Percentiles rank a stretch among this genome's conserved stretches.
Evolutionary conservation across 2,888 invertebrate genomes (phyloP).

Genomic region (Agapostemon virescens): DNA sequence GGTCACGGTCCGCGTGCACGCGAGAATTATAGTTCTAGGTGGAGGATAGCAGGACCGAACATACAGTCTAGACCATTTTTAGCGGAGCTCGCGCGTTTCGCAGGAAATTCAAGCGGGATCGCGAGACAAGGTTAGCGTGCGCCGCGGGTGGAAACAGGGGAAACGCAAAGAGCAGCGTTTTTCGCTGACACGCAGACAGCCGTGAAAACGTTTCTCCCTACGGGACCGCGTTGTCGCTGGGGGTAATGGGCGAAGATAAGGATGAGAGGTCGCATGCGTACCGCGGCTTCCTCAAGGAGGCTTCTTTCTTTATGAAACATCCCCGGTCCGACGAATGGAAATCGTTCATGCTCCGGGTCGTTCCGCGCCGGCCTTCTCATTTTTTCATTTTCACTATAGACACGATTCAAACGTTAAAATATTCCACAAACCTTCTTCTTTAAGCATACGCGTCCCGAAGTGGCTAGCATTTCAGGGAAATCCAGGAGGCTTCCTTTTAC

Average conservation of each 20-base stretch:
- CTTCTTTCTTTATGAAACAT: conserved; percentile 16
- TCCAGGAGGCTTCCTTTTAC: too few species aligned
- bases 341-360: conserved; percentile 11
- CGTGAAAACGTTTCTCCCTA: conserved; percentile 57
- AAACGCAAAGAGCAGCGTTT: conserved; percentile 51
- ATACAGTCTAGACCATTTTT: neutral
- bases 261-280: conserved; percentile 42
- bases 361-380: neutral
- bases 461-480: too few species aligned
- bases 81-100: conserved; percentile 39
- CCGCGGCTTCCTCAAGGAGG: conserved; percentile 7
- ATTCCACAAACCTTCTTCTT: too few species aligned
- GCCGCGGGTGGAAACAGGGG: conserved; percentile 15
- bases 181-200: conserved; percentile 52
- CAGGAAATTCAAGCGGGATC: conserved; percentile 29
- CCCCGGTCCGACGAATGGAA: conserved; percentile 22
- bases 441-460: too few species aligned
- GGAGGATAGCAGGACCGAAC: neutral
- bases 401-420: too few species aligned
- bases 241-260: conserved; percentile 56
- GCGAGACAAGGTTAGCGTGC: conserved; percentile 21
- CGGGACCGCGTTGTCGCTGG: conserved; percentile 38
- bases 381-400: neutral
- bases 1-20: neutral
- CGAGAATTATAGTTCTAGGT: neutral